A percentile compares a stretch with the other conserved stretches of the same genome.
These are phyloP conservation scores for Drosophila carrolli DNA, from an alignment of 1,140 invertebrate genomes.

Conservation along the genomic window DNA sequence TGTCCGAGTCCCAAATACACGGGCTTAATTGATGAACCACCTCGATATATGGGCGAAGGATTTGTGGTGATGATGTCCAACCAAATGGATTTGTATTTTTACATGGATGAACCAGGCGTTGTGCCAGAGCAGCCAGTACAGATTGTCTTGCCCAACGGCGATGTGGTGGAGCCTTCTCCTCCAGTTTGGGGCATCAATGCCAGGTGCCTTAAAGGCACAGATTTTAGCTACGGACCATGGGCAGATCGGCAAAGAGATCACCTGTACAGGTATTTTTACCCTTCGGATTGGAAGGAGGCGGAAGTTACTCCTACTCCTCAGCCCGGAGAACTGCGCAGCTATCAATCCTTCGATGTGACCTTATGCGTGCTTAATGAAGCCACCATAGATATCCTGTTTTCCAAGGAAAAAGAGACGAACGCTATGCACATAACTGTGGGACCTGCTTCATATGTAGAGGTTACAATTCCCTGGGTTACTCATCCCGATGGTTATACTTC, in stretches of 20 bases:
- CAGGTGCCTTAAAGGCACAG: constrained; percentile 98
- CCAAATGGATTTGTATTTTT: constrained; percentile 97
- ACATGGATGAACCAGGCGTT: constrained; percentile 96
- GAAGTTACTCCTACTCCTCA: constrained; percentile 91
- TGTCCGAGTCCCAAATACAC: constrained; percentile 97
- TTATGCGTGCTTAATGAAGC: constrained; percentile 95
- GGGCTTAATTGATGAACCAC: constrained; percentile 97
- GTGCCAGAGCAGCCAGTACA: constrained; percentile 96
- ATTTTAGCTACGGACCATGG: constrained; percentile 99
- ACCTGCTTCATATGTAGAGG: constrained; percentile 96
- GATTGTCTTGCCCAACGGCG: constrained; percentile 96
- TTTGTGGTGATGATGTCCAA: constrained; percentile 98
- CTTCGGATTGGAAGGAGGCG: constrained; percentile 93
- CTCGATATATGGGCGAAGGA: constrained; percentile 96
- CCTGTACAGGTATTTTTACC: constrained; percentile 98
- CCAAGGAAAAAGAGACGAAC: constrained; percentile 98
- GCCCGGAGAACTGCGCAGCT: constrained; percentile 94
- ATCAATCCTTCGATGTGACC: constrained; percentile 96
- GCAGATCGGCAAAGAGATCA: constrained; percentile 98
- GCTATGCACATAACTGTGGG: constrained; percentile 97
- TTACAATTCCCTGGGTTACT: constrained; percentile 97
- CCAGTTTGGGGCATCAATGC: constrained; percentile 98
- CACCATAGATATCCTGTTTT: constrained; percentile 97
- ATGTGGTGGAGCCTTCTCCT: constrained; percentile 95
- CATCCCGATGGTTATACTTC: constrained; percentile 93